These are phyloP conservation scores for Brachirus orientalis DNA, from an alignment of 2,113 vertebrate species.

Conservation along the genomic window DNA sequence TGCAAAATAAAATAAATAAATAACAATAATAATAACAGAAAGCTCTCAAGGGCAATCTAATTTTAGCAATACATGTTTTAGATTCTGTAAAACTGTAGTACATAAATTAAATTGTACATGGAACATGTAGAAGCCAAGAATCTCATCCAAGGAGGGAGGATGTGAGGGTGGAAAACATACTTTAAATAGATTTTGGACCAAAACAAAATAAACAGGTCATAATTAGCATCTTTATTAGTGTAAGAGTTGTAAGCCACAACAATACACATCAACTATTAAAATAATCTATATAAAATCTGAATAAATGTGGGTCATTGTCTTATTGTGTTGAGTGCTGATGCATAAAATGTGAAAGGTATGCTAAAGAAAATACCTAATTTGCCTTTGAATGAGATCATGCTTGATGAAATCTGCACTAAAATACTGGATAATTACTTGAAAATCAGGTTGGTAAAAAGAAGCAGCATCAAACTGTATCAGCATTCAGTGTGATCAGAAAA, in stretches of 20 bases:
- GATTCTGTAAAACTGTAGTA: constrained; percentile 29
- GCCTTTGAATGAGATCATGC: no score
- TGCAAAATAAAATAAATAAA: constrained; percentile 37
- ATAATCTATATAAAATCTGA: neutral
- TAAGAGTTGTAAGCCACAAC: constrained; percentile 7
- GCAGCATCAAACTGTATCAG: no score
- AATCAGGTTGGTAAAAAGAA: no score
- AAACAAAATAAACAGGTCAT: constrained; percentile 11
- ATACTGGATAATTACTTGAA: neutral
- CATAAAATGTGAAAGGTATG: neutral
- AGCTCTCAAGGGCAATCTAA: constrained; percentile 25
- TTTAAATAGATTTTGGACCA: constrained; percentile 12
- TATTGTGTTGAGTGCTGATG: neutral
- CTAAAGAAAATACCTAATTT: no score
- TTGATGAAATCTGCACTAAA: neutral
- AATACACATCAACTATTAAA: constrained; percentile 4
- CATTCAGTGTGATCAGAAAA: no score
- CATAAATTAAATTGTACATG: constrained; percentile 46
- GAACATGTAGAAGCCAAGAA: constrained; percentile 24
- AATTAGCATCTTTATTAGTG: constrained; percentile 49
- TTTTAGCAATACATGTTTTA: constrained; percentile 38
- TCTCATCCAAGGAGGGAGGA: constrained; percentile 10
- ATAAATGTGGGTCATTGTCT: neutral
- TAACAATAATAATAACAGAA: neutral
- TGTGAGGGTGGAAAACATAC: constrained; percentile 2